Percentiles rank a stretch among this genome's conserved stretches.
phyloP scores from a whole-genome alignment of 2,888 invertebrate genomes.

The Oegoconia quadripuncta region DNA sequence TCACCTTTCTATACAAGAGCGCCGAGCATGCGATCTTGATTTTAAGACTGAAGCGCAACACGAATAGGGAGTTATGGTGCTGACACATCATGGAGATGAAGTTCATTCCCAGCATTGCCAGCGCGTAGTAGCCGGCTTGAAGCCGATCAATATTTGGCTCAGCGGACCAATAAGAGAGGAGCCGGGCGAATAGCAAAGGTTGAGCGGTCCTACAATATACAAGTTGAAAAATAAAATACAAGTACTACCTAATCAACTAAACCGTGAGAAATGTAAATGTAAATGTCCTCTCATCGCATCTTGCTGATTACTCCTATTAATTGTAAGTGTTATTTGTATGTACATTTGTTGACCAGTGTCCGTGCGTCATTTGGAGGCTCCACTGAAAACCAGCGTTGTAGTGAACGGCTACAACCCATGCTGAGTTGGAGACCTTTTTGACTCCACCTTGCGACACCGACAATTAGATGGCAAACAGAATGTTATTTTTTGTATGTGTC shows the following conservation, averaged over 20 bases:
- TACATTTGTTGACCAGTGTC: no score
- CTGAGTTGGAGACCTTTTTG: no score
- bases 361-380: no score
- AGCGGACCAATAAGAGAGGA: slow-evolving; percentile 75
- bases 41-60: slow-evolving; percentile 82
- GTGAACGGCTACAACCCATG: no score
- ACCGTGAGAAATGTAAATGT: not conserved
- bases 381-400: no score
- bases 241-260: not conserved
- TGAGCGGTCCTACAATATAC: slow-evolving; percentile 70
- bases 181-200: slow-evolving; percentile 72
- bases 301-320: no score
- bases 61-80: slow-evolving; percentile 85
- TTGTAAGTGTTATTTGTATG: no score
- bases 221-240: no score
- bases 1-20: slow-evolving; percentile 87
- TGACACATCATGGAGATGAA: slow-evolving; percentile 78
- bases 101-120: slow-evolving; percentile 68
- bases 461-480: no score
- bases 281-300: not conserved
- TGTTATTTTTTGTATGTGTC: no score
- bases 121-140: slow-evolving; percentile 79
- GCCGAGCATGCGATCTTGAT: slow-evolving; percentile 85
- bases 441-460: no score
- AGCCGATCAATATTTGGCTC: slow-evolving; percentile 41